Evolutionary conservation across 2,888 invertebrate genomes (phyloP).

Genomic region (Andrena dorsata): DNA sequence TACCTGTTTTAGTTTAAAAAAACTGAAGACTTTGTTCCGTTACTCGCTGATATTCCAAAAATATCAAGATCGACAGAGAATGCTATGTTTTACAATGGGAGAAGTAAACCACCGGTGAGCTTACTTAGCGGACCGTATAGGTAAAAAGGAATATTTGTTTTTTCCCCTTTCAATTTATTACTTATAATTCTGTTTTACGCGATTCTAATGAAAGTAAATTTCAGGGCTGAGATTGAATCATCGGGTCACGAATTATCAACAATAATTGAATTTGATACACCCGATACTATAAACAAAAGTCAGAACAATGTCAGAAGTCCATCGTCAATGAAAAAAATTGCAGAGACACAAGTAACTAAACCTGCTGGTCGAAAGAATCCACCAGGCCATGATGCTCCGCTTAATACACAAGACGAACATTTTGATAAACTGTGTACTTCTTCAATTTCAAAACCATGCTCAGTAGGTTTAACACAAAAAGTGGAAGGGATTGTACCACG

Average conservation of each 20-base stretch:
- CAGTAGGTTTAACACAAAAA: conserved; percentile 5
- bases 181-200: background rate
- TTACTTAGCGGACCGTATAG: conserved; percentile 76
- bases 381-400: conserved; percentile 68
- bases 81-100: conserved; percentile 53
- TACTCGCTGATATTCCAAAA: conserved; percentile 79
- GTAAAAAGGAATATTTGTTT: conserved; percentile 62
- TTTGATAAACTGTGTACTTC: conserved; percentile 3
- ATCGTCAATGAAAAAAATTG: conserved; percentile 24
- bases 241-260: conserved; percentile 88
- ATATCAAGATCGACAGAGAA: conserved; percentile 65
- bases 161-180: conserved; percentile 13
- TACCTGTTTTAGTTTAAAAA: conserved; percentile 28
- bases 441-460: conserved; percentile 20
- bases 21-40: conserved; percentile 71
- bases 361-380: conserved; percentile 58
- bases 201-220: conserved; percentile 35
- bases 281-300: conserved; percentile 86
- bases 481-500: conserved; percentile 22
- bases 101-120: conserved; percentile 78
- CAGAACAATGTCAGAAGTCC: conserved; percentile 73
- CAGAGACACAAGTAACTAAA: conserved; percentile 39
- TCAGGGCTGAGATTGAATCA: conserved; percentile 74
- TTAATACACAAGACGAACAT: conserved; percentile 39
- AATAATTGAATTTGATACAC: conserved; percentile 89